A percentile compares a stretch with the other conserved stretches of the same genome.
These are phyloP conservation scores for Aphelocoma californica DNA, from an alignment of 2,797 vertebrate genomes.

Conservation along the genomic window DNA sequence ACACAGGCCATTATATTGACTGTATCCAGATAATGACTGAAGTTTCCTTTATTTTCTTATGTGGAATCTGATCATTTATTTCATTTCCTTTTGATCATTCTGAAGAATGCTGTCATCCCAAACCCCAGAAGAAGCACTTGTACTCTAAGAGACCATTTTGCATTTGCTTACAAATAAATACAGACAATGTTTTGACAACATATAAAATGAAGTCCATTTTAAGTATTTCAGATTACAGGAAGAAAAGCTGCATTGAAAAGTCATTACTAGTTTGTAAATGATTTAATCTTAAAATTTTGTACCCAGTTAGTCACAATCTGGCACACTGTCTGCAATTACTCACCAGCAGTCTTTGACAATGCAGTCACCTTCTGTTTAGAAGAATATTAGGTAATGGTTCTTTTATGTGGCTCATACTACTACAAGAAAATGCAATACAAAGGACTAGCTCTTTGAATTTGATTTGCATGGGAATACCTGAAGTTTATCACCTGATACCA, in stretches of 20 bases:
- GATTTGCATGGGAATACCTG: slow-evolving; percentile 80
- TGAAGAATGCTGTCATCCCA: background rate
- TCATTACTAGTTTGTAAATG: slow-evolving; percentile 68
- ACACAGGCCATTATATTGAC: background rate
- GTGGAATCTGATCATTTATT: background rate
- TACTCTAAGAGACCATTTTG: background rate
- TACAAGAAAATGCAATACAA: slow-evolving; percentile 67
- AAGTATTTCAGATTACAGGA: slow-evolving; percentile 21
- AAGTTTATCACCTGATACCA: slow-evolving; percentile 70
- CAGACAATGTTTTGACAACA: background rate
- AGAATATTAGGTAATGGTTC: slow-evolving; percentile 71
- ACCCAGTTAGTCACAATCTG: slow-evolving; percentile 70
- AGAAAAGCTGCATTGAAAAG: slow-evolving; percentile 67
- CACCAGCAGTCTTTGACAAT: slow-evolving; percentile 71
- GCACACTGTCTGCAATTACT: slow-evolving; percentile 65
- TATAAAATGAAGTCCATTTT: background rate
- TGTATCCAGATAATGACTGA: background rate
- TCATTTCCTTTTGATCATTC: background rate
- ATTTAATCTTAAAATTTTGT: slow-evolving; percentile 65
- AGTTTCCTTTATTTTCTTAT: background rate
- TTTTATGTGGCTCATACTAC: slow-evolving; percentile 73
- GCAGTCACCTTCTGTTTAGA: slow-evolving; percentile 69
- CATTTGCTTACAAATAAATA: background rate
- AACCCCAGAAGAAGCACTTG: background rate
- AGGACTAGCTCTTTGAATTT: slow-evolving; percentile 67